Evolutionary conservation across 2,113 vertebrate genomes (phyloP).

Genomic region (Pionites leucogaster): DNA sequence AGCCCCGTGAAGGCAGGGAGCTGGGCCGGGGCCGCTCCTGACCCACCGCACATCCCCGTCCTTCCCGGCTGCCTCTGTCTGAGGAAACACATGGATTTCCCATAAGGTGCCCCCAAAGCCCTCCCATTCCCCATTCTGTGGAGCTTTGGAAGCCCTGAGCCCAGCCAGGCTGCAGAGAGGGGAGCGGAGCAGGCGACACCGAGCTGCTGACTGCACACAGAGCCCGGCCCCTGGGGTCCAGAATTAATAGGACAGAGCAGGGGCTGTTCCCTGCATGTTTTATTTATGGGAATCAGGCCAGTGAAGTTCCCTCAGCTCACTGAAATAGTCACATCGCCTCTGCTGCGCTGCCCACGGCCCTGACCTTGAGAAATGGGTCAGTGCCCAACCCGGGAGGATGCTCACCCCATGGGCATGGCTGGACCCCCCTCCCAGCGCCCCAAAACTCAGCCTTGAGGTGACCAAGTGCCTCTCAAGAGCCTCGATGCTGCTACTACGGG

Average conservation of each 20-base stretch:
- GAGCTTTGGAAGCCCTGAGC: neutral
- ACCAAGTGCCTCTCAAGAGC: too few relatives aligned
- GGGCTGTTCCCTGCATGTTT: constrained; percentile 66
- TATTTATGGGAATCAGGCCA: constrained; percentile 71
- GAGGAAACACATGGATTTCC: neutral
- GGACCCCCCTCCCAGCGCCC: neutral
- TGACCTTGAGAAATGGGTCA: constrained; percentile 53
- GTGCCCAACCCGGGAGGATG: neutral
- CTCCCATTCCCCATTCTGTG: neutral
- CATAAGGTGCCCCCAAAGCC: neutral
- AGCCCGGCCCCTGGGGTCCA: constrained; percentile 53
- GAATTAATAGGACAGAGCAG: constrained; percentile 67
- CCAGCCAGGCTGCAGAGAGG: neutral
- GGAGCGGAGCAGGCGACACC: neutral
- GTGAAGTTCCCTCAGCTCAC: constrained; percentile 55
- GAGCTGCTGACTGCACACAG: constrained; percentile 20
- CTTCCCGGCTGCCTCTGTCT: neutral
- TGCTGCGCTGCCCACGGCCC: constrained; percentile 12
- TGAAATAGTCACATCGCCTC: constrained; percentile 11
- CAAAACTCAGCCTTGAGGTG: neutral
- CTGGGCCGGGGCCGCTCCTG: neutral
- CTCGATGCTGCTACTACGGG: neutral
- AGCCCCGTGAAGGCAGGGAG: neutral
- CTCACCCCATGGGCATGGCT: rapidly evolving
- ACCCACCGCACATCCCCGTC: neutral